Evolutionary conservation across 1,140 invertebrate species (phyloP).

Genomic region (Polyergus mexicanus): DNA sequence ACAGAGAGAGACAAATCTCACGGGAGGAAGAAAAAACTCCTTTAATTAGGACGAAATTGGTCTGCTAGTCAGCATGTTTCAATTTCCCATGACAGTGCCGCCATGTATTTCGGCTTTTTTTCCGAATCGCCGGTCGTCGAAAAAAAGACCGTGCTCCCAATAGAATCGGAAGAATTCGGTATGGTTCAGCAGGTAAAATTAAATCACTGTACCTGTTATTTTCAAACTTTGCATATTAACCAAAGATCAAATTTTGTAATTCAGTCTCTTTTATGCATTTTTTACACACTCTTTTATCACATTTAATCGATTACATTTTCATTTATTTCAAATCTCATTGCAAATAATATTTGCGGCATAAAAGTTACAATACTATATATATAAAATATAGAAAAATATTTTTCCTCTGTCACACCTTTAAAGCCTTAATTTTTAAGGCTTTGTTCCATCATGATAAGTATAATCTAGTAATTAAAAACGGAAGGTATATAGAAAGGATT

Average conservation of each 20-base stretch:
- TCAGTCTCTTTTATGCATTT: neutral
- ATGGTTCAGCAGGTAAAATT: slow-evolving; percentile 58
- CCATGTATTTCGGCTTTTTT: slow-evolving; percentile 73
- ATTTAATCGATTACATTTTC: neutral
- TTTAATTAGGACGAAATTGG: slow-evolving; percentile 68
- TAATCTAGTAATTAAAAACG: slow-evolving; percentile 20
- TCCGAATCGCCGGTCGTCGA: slow-evolving; percentile 64
- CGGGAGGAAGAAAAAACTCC: slow-evolving; percentile 60
- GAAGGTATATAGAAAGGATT: neutral
- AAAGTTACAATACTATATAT: neutral
- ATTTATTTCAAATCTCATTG: slow-evolving; percentile 1
- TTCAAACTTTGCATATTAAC: slow-evolving; percentile 42
- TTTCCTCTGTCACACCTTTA: neutral
- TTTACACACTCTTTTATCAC: no score
- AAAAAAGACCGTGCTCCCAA: slow-evolving; percentile 60
- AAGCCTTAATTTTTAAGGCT: neutral
- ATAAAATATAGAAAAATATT: neutral
- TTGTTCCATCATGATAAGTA: slow-evolving; percentile 11
- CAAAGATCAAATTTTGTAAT: slow-evolving; percentile 43
- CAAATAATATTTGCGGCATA: neutral
- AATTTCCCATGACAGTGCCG: slow-evolving; percentile 70
- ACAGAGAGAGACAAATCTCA: slow-evolving; percentile 45
- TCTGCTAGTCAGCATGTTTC: slow-evolving; percentile 67
- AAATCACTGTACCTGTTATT: slow-evolving; percentile 44
- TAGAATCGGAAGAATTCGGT: slow-evolving; percentile 55